phyloP scores from a whole-genome alignment of 2,888 invertebrate genomes.

The Cephus rjabovi region DNA sequence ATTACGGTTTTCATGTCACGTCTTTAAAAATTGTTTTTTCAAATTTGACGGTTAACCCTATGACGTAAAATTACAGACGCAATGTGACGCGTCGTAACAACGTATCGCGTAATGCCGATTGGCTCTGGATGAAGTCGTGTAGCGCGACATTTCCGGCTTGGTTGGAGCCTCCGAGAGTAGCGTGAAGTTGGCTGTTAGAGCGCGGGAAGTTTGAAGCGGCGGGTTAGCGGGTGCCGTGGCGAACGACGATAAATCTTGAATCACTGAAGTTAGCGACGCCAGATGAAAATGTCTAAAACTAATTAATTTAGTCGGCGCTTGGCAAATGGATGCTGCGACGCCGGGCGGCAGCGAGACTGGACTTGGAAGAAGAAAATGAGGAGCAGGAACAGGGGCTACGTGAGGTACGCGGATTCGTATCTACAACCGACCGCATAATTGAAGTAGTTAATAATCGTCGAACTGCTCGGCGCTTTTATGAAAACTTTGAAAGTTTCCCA shows the following conservation, averaged over 20 bases:
- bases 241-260: conserved; percentile 2
- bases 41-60: no score
- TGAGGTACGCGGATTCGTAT: background rate
- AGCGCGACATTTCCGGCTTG: background rate
- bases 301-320: conserved; percentile 3
- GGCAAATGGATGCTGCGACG: background rate
- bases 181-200: background rate
- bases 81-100: background rate
- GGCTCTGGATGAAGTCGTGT: background rate
- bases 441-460: conserved; percentile 3
- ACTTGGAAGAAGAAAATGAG: background rate
- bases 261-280: background rate
- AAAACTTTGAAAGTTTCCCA: background rate
- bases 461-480: background rate
- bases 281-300: conserved; percentile 6
- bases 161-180: background rate
- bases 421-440: conserved; percentile 4
- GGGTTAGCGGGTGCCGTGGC: background rate
- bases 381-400: background rate
- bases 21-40: background rate
- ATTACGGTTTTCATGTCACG: no score
- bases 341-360: background rate
- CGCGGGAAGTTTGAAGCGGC: conserved; percentile 1
- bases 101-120: background rate
- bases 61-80: background rate